Conservation (phyloP, 2,888 invertebrate species). For the Sipha maydis region DNA sequence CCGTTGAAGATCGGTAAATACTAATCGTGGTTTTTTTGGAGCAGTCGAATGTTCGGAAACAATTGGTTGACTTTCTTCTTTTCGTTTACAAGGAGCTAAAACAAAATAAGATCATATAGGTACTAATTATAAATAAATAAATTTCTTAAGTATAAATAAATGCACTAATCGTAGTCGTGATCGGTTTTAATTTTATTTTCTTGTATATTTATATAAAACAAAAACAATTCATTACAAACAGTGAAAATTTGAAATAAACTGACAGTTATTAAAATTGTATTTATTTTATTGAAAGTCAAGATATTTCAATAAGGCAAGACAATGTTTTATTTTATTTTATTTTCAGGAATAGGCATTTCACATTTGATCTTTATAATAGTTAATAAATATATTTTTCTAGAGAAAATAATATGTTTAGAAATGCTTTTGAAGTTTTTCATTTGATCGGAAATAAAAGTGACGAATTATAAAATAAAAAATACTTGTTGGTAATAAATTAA, state of each 20-base stretch:
- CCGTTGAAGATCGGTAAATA: constrained; percentile 99
- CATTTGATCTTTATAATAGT: no score
- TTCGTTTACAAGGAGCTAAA: constrained; percentile 83
- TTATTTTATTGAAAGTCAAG: no score
- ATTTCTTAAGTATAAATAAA: not conserved
- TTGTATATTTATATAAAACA: no score
- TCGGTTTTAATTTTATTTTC: not conserved
- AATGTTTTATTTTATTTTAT: no score
- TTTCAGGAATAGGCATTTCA: no score
- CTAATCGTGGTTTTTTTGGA: constrained; percentile 99
- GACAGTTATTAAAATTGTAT: no score
- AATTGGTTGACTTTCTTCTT: constrained; percentile 79
- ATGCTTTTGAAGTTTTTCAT: not conserved
- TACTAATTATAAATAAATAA: constrained; percentile 41
- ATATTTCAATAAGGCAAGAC: no score
- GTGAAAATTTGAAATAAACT: no score
- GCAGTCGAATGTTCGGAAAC: constrained; percentile 79
- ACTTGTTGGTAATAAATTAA: not conserved
- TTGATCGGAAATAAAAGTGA: not conserved
- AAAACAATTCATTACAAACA: no score
- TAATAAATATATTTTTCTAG: not conserved
- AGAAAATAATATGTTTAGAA: not conserved
- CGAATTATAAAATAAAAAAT: not conserved
- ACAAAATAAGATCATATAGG: constrained; percentile 30
- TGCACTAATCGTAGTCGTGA: not conserved